These are phyloP conservation scores for Castor canadensis DNA, from an alignment of 2,113 vertebrate species.

Conservation along the genomic window DNA sequence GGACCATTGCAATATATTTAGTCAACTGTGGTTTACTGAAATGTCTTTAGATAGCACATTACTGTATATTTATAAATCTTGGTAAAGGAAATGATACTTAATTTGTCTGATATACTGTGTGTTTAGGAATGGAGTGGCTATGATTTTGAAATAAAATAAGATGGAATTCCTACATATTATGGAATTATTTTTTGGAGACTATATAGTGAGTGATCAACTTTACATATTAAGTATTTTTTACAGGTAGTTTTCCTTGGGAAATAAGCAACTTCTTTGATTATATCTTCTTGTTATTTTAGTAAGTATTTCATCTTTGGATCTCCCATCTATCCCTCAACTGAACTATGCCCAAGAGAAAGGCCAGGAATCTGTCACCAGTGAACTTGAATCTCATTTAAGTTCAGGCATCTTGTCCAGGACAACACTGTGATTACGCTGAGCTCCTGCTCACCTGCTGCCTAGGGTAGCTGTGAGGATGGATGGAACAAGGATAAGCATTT, in stretches of 20 bases:
- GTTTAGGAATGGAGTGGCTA: not conserved
- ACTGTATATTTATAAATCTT: not conserved
- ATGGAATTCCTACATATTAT: not conserved
- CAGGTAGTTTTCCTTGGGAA: not conserved
- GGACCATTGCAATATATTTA: not conserved
- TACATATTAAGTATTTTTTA: not conserved
- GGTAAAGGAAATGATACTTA: not conserved
- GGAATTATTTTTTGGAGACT: not conserved
- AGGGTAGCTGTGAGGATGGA: constrained; percentile 4
- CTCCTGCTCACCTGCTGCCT: not conserved
- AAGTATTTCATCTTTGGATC: not conserved
- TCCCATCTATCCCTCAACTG: not conserved
- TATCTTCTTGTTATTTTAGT: not conserved
- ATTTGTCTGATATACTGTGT: not conserved
- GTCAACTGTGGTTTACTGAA: not conserved
- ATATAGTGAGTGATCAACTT: not conserved
- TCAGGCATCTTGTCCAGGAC: constrained; percentile 35
- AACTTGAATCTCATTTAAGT: constrained; percentile 34
- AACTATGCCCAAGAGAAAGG: not conserved
- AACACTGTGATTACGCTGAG: constrained; percentile 48
- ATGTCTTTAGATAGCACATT: not conserved
- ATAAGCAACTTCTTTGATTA: not conserved
- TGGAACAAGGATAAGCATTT: not conserved
- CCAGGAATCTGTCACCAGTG: constrained; percentile 37
- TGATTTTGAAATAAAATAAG: constrained; percentile 11